Evolutionary conservation across 2,888 invertebrate species (phyloP), one percentile per base, ranked within the genome.

Genomic region (Spisula solida): DNA sequence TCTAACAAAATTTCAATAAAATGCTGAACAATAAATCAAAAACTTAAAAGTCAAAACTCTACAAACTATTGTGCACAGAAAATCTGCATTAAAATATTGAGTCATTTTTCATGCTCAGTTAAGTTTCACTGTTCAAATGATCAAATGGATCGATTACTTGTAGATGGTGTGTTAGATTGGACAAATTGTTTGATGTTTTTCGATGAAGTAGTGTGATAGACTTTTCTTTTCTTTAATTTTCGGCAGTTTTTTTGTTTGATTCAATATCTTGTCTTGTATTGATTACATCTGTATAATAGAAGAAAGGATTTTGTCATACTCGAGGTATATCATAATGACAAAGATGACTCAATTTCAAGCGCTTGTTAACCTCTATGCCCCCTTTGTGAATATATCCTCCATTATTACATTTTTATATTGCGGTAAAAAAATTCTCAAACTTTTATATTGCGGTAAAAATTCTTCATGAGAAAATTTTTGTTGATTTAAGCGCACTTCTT

Each of bases 81-180:
- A 66, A 66, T 25, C 10, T 60, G 60, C 25, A 60, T 60, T 25
- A n/a, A 60, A 25, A 60, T 31, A 75, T 75, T 31, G 34, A 75
- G 75, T 75, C 75, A 75, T 75, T 75, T 75, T 75, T 75, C 31
- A 31, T 75, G 75, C 31, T 12, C 75, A 34, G 34, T 75, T 75
- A 34, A 75, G 34, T 75, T 75, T 34, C 29, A 14, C 18, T 34
- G 75, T 31, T 75, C 75, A 34, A 75, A 34, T 75, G 75, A 75
- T 75, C 75, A 75, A 75, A 34, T 75, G 34, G 75, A 75, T 75
- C 34, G 29, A 34, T 75, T 75, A 34, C 75, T 5, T 60, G 5
- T 4, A 66, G 75, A 75, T 75, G 16, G 75, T 75, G 75, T 34
- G 31, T 75, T 12, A 75, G 75, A 75, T 75, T 75, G 75, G 75